Conservation (phyloP, 2,113 vertebrate genomes). For the Chaetodon trifascialis region DNA sequence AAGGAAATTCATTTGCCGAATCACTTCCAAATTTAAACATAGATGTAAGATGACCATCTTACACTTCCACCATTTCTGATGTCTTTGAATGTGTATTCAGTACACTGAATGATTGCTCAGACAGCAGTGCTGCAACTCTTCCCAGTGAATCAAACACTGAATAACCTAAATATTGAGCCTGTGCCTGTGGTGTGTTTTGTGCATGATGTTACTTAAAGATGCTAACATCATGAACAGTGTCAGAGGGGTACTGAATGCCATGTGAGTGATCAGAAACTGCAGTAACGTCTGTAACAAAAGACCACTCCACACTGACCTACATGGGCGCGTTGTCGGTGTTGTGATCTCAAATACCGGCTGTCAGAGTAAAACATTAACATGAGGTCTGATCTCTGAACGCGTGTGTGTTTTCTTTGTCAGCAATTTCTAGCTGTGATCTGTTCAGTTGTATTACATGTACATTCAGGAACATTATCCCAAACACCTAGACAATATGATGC, state of each 20-base stretch:
- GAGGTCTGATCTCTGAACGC: neutral
- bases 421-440: neutral
- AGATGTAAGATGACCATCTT: neutral
- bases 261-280: conserved; percentile 3
- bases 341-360: neutral
- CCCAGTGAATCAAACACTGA: neutral
- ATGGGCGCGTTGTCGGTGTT: neutral
- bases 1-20: neutral
- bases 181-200: neutral
- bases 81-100: neutral
- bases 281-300: neutral
- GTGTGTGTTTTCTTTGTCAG: neutral
- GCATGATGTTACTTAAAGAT: neutral
- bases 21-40: neutral
- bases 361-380: neutral
- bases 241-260: neutral
- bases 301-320: neutral
- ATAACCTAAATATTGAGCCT: neutral
- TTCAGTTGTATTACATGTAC: neutral
- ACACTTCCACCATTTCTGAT: neutral
- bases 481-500: neutral
- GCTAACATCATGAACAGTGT: neutral
- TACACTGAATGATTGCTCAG: neutral
- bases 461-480: neutral
- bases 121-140: neutral